phyloP scores from a whole-genome alignment of 2,888 invertebrate species.

The Belgica antarctica region DNA sequence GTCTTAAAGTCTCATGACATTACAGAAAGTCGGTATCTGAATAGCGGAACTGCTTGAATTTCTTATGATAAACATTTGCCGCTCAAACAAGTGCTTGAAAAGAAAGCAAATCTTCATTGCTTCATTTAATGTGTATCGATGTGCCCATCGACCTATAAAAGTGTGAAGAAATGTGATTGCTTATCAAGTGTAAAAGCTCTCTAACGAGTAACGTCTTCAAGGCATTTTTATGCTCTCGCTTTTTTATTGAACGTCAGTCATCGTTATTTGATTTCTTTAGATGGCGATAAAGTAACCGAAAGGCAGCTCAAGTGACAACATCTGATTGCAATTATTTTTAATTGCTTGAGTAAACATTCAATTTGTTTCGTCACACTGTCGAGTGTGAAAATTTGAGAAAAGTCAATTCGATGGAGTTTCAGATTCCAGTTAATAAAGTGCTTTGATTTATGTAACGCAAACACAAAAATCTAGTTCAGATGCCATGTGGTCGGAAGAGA shows the following conservation, averaged over 20 bases:
- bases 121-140: too few species aligned
- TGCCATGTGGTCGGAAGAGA: neutral
- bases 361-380: slow-evolving; percentile 30
- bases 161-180: too few species aligned
- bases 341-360: slow-evolving; percentile 35
- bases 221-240: neutral
- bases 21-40: too few species aligned
- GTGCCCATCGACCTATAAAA: too few species aligned
- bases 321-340: slow-evolving; percentile 44
- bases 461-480: slow-evolving; percentile 28
- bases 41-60: too few species aligned
- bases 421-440: slow-evolving; percentile 14
- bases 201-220: neutral
- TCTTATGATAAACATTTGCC: too few species aligned
- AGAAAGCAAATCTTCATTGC: too few species aligned
- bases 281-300: neutral
- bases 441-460: slow-evolving; percentile 25
- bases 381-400: slow-evolving; percentile 33
- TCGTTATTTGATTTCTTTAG: slow-evolving; percentile 19
- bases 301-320: neutral
- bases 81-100: slow-evolving; percentile 15
- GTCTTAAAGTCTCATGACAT: too few species aligned
- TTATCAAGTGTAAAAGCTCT: slow-evolving; percentile 24
- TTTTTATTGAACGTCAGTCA: slow-evolving; percentile 13
- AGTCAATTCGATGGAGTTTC: neutral